Evolutionary conservation across 2,113 vertebrate genomes (phyloP).

Genomic region (Laticauda laticaudata): DNA sequence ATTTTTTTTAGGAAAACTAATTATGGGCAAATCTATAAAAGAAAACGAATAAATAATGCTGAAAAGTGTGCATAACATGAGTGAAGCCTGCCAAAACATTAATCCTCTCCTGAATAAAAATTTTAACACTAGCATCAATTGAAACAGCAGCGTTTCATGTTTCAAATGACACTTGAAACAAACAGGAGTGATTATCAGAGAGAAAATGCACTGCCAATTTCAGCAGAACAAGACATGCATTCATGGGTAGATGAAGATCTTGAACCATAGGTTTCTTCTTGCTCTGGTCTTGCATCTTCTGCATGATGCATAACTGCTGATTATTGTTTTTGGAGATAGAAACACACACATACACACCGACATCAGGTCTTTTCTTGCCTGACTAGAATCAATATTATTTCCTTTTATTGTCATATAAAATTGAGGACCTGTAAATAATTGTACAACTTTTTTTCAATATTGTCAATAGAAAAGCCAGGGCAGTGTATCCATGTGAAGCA

Average conservation of each 20-base stretch:
- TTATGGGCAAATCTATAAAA: neutral
- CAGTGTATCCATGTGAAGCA: constrained; percentile 93
- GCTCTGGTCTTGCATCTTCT: neutral
- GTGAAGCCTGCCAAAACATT: neutral
- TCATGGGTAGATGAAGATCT: neutral
- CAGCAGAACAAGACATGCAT: neutral
- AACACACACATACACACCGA: neutral
- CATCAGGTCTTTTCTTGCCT: constrained; percentile 4
- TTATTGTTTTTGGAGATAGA: neutral
- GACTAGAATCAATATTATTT: constrained; percentile 35
- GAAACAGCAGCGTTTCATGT: neutral
- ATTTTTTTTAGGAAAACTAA: neutral
- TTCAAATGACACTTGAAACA: neutral
- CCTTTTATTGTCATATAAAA: constrained; percentile 31
- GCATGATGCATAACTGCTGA: neutral
- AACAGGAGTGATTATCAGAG: neutral
- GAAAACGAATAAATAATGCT: neutral
- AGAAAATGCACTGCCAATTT: neutral
- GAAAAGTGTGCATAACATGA: neutral
- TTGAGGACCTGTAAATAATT: constrained; percentile 30
- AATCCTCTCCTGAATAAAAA: neutral
- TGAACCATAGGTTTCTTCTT: neutral
- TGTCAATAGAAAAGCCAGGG: constrained; percentile 84
- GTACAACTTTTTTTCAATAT: constrained; percentile 72
- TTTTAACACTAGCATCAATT: neutral